These are phyloP conservation scores for Pygoscelis adeliae DNA, from an alignment of 2,113 vertebrate species.

Conservation along the genomic window DNA sequence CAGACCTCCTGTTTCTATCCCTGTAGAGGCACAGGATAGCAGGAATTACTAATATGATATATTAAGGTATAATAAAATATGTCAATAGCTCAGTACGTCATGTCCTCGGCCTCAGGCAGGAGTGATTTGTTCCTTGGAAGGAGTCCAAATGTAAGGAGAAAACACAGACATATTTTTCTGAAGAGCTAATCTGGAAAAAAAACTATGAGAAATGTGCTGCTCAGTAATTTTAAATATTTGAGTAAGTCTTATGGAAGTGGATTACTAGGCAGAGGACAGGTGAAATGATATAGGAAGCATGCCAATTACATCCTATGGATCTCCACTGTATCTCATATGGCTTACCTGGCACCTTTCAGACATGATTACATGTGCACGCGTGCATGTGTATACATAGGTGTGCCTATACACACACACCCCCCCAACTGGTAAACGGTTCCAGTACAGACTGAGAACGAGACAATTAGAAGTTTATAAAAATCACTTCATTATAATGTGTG, in stretches of 20 bases:
- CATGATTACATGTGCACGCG: neutral
- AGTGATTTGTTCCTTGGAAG: neutral
- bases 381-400: rapidly evolving
- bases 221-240: neutral
- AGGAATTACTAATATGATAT: neutral
- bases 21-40: neutral
- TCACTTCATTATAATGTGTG: neutral
- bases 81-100: neutral
- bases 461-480: neutral
- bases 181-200: neutral
- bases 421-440: rapidly evolving
- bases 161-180: neutral
- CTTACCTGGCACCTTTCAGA: neutral
- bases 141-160: neutral
- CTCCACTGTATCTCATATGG: neutral
- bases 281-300: neutral
- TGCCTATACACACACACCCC: neutral
- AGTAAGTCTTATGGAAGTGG: neutral
- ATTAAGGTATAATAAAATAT: neutral
- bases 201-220: neutral
- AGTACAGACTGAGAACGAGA: rapidly evolving
- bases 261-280: neutral
- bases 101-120: neutral
- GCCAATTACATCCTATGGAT: neutral
- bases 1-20: neutral